Evolutionary conservation across 2,888 invertebrate species (phyloP).

Genomic region (Amiota minor): DNA sequence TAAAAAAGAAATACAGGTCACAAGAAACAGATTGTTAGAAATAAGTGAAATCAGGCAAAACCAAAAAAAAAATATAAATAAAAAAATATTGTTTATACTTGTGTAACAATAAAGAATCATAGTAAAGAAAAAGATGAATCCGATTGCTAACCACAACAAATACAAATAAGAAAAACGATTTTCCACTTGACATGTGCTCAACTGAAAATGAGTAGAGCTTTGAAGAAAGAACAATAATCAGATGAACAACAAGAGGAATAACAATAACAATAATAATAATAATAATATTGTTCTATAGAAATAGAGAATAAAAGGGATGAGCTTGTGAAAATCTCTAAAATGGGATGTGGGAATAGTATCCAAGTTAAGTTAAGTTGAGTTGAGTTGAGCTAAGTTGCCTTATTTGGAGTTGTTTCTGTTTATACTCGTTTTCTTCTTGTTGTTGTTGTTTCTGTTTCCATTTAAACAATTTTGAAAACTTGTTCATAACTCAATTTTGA

Average conservation of each 20-base stretch:
- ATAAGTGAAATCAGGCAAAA: too few relatives aligned
- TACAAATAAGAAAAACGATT: conserved; percentile 53
- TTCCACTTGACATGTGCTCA: conserved; percentile 65
- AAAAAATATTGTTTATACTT: too few relatives aligned
- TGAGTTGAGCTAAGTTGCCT: not conserved
- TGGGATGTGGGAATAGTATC: not conserved
- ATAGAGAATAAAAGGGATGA: conserved; percentile 2
- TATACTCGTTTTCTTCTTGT: conserved; percentile 39
- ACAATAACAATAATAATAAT: conserved; percentile 1
- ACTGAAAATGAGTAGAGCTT: conserved; percentile 48
- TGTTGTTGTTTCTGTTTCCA: conserved; percentile 55
- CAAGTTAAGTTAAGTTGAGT: not conserved
- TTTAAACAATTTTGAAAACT: conserved; percentile 59
- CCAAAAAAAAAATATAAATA: too few relatives aligned
- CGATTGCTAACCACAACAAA: not conserved
- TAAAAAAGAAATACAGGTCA: too few relatives aligned
- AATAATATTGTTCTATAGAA: not conserved
- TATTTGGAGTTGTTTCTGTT: conserved; percentile 18
- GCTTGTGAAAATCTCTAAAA: not conserved
- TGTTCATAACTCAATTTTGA: conserved; percentile 64
- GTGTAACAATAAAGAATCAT: too few relatives aligned
- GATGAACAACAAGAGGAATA: not conserved
- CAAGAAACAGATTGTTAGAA: too few relatives aligned
- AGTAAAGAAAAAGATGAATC: too few relatives aligned
- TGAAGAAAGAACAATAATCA: not conserved